Conservation (phyloP, 2,113 vertebrate genomes). For the Apaloderma vittatum region DNA sequence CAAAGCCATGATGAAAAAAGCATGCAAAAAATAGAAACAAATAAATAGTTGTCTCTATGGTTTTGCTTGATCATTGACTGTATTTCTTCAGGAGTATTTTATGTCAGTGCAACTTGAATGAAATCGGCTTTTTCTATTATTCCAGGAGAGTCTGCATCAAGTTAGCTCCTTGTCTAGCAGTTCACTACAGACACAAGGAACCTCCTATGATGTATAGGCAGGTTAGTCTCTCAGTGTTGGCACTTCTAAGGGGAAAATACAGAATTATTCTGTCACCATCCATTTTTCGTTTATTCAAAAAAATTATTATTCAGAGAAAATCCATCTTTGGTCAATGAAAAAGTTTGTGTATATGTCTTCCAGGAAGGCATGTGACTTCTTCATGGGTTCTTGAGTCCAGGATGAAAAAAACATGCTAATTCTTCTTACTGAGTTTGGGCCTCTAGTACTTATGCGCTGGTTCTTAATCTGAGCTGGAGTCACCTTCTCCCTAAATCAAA, state of each 20-base stretch:
- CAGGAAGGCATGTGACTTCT: not conserved
- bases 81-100: not conserved
- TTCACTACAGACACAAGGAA: not conserved
- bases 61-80: not conserved
- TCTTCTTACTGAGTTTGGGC: not conserved
- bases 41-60: not conserved
- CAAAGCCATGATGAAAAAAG: not conserved
- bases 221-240: not conserved
- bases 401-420: not conserved
- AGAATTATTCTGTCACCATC: not conserved
- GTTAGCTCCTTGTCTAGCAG: not conserved
- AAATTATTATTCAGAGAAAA: not conserved
- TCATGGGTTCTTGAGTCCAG: fast-evolving
- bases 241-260: not conserved
- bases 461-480: not conserved
- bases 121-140: not conserved
- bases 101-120: not conserved
- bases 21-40: not conserved
- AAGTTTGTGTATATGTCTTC: not conserved
- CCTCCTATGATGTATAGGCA: not conserved
- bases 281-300: not conserved
- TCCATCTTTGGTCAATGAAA: not conserved
- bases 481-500: not conserved
- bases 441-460: not conserved
- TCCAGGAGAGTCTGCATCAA: not conserved